Percentiles rank a stretch among this genome's conserved stretches.
Conservation (phyloP, 2,797 vertebrate species). For the Remorina albescens region DNA sequence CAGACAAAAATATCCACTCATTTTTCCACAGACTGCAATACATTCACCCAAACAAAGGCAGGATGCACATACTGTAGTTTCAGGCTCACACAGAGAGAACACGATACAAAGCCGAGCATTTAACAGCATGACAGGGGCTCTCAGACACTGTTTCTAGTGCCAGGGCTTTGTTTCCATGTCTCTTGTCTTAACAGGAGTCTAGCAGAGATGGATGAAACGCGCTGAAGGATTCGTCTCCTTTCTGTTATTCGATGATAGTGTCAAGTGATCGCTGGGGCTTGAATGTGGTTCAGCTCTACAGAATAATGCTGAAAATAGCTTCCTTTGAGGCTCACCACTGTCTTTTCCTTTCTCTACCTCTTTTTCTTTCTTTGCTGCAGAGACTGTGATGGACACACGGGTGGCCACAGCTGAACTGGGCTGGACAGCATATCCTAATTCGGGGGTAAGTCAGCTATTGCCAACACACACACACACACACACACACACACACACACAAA, state of each 20-base stretch:
- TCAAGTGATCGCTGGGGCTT: slow-evolving; percentile 74
- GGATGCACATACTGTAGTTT: slow-evolving; percentile 40
- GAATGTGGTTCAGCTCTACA: slow-evolving; percentile 58
- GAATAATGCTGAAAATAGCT: slow-evolving; percentile 66
- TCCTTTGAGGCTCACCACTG: slow-evolving; percentile 59
- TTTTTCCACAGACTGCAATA: slow-evolving; percentile 15
- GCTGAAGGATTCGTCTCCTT: slow-evolving; percentile 60
- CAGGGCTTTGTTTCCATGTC: slow-evolving; percentile 62
- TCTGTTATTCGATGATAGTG: slow-evolving; percentile 67
- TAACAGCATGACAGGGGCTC: slow-evolving; percentile 59
- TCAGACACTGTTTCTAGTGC: slow-evolving; percentile 55
- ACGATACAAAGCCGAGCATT: slow-evolving; percentile 56
- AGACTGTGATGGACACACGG: slow-evolving; percentile 97
- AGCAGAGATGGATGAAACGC: slow-evolving; percentile 63
- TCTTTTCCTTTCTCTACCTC: slow-evolving; percentile 31
- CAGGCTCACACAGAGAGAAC: slow-evolving; percentile 37
- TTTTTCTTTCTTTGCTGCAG: slow-evolving; percentile 77
- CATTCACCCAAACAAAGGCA: slow-evolving; percentile 42
- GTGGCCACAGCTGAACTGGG: slow-evolving; percentile 98
- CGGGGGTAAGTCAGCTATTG: slow-evolving; percentile 89
- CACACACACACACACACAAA: neutral
- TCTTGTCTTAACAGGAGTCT: slow-evolving; percentile 60
- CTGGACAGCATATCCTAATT: slow-evolving; percentile 97
- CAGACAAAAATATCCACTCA: slow-evolving; percentile 4
- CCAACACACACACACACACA: slow-evolving; percentile 5